A percentile compares a stretch with the other conserved stretches of the same genome.
phyloP scores from a whole-genome alignment of 2,113 vertebrate genomes.

The Nymphicus hollandicus region DNA sequence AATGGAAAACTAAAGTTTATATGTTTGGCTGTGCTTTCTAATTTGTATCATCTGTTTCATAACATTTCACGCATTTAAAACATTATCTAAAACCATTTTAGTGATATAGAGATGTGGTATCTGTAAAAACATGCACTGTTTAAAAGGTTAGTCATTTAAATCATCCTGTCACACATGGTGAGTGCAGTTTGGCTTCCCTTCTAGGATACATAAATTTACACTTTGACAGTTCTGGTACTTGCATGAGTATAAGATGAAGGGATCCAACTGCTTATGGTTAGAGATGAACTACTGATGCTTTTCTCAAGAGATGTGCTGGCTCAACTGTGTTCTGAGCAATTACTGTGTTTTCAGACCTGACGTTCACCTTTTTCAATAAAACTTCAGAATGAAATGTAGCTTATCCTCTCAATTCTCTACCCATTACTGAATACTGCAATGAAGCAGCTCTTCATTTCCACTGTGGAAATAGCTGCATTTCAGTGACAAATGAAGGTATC shows the following conservation, averaged over 20 bases:
- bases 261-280: neutral
- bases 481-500: neutral
- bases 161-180: neutral
- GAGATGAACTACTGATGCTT: neutral
- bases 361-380: neutral
- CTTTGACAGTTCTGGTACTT: neutral
- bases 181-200: neutral
- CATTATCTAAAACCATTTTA: neutral
- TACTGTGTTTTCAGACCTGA: neutral
- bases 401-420: neutral
- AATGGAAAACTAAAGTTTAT: neutral
- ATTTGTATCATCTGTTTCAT: slow-evolving; percentile 21
- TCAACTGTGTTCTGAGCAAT: neutral
- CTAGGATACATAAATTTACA: too few species aligned
- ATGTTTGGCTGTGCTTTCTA: neutral
- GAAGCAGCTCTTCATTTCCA: neutral
- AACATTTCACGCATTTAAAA: neutral
- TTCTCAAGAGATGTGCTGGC: neutral
- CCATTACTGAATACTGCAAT: neutral
- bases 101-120: neutral
- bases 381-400: neutral
- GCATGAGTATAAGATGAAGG: neutral
- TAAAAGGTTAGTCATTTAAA: slow-evolving; percentile 44
- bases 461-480: neutral
- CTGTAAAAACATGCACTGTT: slow-evolving; percentile 7